These are phyloP conservation scores for Pipistrellus kuhlii DNA, from an alignment of 2,797 vertebrate genomes.

Conservation along the genomic window DNA sequence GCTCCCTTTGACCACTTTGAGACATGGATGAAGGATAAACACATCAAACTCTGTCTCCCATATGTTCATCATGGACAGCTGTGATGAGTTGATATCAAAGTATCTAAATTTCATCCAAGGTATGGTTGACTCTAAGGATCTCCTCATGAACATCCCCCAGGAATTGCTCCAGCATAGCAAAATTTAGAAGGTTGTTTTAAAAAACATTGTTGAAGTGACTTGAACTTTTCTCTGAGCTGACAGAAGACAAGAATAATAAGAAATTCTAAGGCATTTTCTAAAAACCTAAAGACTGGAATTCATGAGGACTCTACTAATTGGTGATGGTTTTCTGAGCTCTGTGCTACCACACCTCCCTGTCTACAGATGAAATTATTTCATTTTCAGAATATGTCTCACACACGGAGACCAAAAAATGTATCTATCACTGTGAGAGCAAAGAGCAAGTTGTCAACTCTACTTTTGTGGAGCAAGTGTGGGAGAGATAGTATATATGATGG, in stretches of 20 bases:
- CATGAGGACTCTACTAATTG: slow-evolving; percentile 96
- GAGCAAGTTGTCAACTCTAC: not conserved
- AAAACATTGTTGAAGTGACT: slow-evolving; percentile 97
- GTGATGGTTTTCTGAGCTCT: not conserved
- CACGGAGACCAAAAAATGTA: not conserved
- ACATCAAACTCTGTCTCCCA: not conserved
- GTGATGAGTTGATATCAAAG: not conserved
- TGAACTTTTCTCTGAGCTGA: slow-evolving; percentile 94
- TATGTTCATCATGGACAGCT: not conserved
- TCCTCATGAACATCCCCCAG: slow-evolving; percentile 90
- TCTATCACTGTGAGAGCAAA: not conserved
- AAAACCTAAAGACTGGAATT: slow-evolving; percentile 96
- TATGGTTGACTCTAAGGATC: not conserved
- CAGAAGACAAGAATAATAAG: slow-evolving; percentile 97
- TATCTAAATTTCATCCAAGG: not conserved
- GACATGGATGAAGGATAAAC: not conserved
- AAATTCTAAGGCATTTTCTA: slow-evolving; percentile 97
- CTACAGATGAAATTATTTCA: not conserved
- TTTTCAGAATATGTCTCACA: not conserved
- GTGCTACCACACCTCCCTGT: not conserved
- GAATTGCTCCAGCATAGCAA: slow-evolving; percentile 99
- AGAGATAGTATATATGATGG: not conserved
- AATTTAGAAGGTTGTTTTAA: slow-evolving; percentile 97
- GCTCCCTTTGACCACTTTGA: not conserved
- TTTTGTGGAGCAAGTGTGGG: not conserved